These are phyloP conservation scores for Saguinus imperator DNA, from an alignment of 2,113 vertebrate genomes.

Conservation along the genomic window DNA sequence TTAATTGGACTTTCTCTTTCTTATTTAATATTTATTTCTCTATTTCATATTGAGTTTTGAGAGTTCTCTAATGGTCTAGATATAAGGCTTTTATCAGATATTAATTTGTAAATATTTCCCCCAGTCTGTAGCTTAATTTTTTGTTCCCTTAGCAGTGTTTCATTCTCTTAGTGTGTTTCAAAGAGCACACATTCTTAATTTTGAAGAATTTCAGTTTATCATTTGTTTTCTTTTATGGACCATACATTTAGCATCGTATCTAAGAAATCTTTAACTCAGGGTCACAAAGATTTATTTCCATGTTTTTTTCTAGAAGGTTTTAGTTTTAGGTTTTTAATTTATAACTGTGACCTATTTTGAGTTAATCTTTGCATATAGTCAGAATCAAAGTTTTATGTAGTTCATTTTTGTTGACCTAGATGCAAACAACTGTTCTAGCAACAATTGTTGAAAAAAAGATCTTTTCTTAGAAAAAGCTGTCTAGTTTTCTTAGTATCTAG, in stretches of 20 bases:
- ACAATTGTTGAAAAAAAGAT: not conserved
- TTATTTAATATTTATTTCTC: not conserved
- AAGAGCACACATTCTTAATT: not conserved
- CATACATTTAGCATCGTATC: not conserved
- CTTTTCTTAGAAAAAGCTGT: not conserved
- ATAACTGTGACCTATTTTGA: not conserved
- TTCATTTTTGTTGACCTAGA: not conserved
- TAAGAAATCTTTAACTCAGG: not conserved
- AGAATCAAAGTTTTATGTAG: not conserved
- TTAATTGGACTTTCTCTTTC: not conserved
- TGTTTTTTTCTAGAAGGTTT: not conserved
- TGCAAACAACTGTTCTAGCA: not conserved
- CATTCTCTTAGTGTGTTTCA: not conserved
- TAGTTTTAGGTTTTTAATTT: constrained; percentile 33
- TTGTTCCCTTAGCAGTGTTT: not conserved
- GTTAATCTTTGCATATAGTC: not conserved
- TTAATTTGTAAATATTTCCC: not conserved
- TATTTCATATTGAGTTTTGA: not conserved
- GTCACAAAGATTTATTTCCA: not conserved
- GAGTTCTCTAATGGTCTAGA: not conserved
- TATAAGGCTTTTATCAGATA: not conserved
- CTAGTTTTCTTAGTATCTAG: not conserved
- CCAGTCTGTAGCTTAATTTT: not conserved
- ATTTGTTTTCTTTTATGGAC: not conserved
- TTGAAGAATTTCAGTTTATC: not conserved